Evolutionary conservation across 2,797 vertebrate species (phyloP).

Genomic region (Fistularia commersonii): DNA sequence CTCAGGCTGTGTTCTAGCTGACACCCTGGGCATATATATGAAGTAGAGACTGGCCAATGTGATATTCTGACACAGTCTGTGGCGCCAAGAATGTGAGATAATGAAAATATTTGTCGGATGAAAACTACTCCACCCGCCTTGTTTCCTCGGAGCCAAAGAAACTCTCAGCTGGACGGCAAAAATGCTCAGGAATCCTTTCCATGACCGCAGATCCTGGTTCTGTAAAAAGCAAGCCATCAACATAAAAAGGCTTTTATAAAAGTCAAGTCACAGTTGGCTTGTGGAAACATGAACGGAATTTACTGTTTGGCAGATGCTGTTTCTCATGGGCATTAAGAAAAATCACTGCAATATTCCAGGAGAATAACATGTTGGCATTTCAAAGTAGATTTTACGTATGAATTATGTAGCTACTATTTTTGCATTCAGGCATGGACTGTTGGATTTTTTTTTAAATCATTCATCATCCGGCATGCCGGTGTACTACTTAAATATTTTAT

Average conservation of each 20-base stretch:
- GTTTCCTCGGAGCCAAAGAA: slow-evolving; percentile 43
- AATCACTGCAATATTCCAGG: slow-evolving; percentile 1
- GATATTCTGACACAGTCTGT: slow-evolving; percentile 33
- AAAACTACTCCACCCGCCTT: slow-evolving; percentile 43
- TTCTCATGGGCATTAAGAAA: slow-evolving; percentile 36
- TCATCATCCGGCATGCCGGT: no score
- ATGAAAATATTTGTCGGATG: slow-evolving; percentile 68
- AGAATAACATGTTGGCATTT: slow-evolving; percentile 1
- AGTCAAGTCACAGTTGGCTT: slow-evolving; percentile 23
- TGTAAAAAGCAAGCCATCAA: slow-evolving; percentile 18
- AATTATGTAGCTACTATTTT: no score
- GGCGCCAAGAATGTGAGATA: slow-evolving; percentile 64
- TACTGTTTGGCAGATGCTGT: slow-evolving; percentile 53
- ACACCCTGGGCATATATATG: slow-evolving; percentile 59
- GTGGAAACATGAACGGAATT: slow-evolving; percentile 22
- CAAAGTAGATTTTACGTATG: no score
- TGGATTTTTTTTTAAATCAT: no score
- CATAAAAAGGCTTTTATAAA: slow-evolving; percentile 27
- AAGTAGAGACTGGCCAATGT: slow-evolving; percentile 46
- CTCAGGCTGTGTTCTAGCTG: slow-evolving; percentile 33
- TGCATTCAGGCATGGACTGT: no score
- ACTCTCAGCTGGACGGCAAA: slow-evolving; percentile 48
- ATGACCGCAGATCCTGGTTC: slow-evolving; percentile 33
- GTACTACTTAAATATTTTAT: no score
- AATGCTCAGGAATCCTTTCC: slow-evolving; percentile 40